These are phyloP conservation scores for Caenorhabditis japonica DNA, from an alignment of 2,888 invertebrate species.

Conservation along the genomic window DNA sequence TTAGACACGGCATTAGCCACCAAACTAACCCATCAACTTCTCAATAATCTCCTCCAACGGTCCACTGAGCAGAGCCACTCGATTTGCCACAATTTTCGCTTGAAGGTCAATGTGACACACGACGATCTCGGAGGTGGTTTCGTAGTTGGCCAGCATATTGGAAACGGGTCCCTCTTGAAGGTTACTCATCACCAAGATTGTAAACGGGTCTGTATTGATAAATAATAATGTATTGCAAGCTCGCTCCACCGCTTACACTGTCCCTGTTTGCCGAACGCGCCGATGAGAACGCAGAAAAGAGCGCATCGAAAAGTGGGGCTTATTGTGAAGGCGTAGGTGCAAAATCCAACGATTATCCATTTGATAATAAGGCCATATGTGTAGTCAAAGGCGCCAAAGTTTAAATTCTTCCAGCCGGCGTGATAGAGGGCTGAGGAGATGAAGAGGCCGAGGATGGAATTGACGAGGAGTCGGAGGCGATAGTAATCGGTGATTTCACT, in stretches of 20 bases:
- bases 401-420: conserved; percentile 70
- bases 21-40: conserved; percentile 61
- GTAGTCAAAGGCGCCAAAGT: conserved; percentile 70
- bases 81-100: conserved; percentile 62
- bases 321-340: conserved; percentile 64
- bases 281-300: conserved; percentile 67
- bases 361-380: conserved; percentile 55
- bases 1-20: neutral
- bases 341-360: conserved; percentile 63
- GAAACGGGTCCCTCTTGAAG: conserved; percentile 68
- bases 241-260: conserved; percentile 49
- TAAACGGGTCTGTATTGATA: conserved; percentile 59
- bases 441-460: conserved; percentile 64
- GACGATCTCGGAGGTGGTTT: conserved; percentile 64
- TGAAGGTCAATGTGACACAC: conserved; percentile 72
- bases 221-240: too few relatives aligned
- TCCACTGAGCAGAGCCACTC: conserved; percentile 68
- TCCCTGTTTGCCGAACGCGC: conserved; percentile 69
- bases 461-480: conserved; percentile 64
- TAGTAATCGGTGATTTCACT: conserved; percentile 69
- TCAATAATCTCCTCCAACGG: conserved; percentile 70
- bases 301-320: conserved; percentile 72
- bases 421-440: conserved; percentile 65
- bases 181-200: conserved; percentile 62
- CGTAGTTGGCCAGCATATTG: conserved; percentile 70